Conservation (phyloP, 1,140 invertebrate genomes). For the Trachelipus rathkii region DNA sequence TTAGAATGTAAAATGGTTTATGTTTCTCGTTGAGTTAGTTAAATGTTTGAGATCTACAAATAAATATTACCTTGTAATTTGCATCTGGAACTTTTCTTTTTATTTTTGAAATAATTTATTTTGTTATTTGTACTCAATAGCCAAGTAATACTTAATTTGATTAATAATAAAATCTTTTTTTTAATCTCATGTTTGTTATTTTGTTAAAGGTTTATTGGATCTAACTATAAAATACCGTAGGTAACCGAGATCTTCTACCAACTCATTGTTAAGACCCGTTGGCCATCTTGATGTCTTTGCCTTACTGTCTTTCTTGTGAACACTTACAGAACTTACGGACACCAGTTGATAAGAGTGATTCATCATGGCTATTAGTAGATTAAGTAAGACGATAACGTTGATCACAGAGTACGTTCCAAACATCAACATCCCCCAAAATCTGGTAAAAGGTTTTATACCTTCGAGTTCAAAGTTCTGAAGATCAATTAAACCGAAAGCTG, state of each 20-base stretch:
- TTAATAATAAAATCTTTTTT: too few relatives aligned
- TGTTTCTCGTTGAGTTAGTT: too few relatives aligned
- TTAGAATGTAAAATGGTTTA: too few relatives aligned
- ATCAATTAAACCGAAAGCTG: slow-evolving; percentile 91
- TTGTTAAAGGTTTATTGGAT: too few relatives aligned
- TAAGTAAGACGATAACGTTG: slow-evolving; percentile 93
- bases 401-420: slow-evolving; percentile 94
- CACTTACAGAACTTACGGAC: slow-evolving; percentile 67
- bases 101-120: too few relatives aligned
- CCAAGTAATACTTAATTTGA: too few relatives aligned
- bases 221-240: too few relatives aligned
- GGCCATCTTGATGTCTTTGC: not conserved
- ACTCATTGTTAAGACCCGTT: slow-evolving; percentile 3
- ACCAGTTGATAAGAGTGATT: slow-evolving; percentile 98
- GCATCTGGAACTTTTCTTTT: too few relatives aligned
- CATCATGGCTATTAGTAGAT: slow-evolving; percentile 98
- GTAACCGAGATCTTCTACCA: not conserved
- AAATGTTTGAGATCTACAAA: too few relatives aligned
- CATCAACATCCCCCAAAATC: slow-evolving; percentile 95
- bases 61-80: too few relatives aligned
- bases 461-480: slow-evolving; percentile 90
- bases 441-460: slow-evolving; percentile 88
- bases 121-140: too few relatives aligned
- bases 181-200: too few relatives aligned
- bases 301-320: slow-evolving; percentile 41